Evolutionary conservation across 2,888 invertebrate species (phyloP), one percentile per base, ranked within the genome.

Genomic region (Coenonympha glycerion): DNA sequence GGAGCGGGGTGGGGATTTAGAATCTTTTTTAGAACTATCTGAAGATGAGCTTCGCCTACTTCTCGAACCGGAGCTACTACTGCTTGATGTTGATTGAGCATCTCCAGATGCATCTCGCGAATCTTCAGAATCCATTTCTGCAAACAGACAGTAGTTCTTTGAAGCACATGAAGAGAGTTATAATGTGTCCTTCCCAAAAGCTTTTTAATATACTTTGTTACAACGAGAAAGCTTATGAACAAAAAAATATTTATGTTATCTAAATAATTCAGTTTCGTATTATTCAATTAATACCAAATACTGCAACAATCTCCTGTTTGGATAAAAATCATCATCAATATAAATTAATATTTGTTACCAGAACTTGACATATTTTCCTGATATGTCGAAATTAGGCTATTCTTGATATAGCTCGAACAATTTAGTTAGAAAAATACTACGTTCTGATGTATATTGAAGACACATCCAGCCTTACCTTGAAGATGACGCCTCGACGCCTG

Each of bases 121-220:
- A 72, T 90, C 90, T 74, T 90, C 90, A 15, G 90, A 90, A 73
- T 90, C 90, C 90, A 90, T 90, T 64, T 73, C 87, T 87, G 83
- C 55, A 77, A 80, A 67, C 58, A 76, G 45, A 45, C 24, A 45
- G 16, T 34, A 34, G 22, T 16, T 3, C 16, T 34, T 6, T 45
- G 9, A 11, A 34, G 6, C 2, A 18, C 18, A 11, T 30, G 16
- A 16, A 31, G 6, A 16, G 9, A 44, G 19, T 21, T 21, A 8
- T 3, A 21, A 3, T 2, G 15, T 4, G 31, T 37, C 22, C 22
- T 6, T 33, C 44, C 33, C 46, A 56, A 53, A 42, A 42, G 49
- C 42, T 31, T 33, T 36, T 36, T 19, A 46, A 11, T 3, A 28
- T n/a, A n/a, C n/a, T 37, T 30, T 11, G 19, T 46, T 37, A 46